These are phyloP conservation scores for Theristicus caerulescens DNA, from an alignment of 2,113 vertebrate species.

Conservation along the genomic window DNA sequence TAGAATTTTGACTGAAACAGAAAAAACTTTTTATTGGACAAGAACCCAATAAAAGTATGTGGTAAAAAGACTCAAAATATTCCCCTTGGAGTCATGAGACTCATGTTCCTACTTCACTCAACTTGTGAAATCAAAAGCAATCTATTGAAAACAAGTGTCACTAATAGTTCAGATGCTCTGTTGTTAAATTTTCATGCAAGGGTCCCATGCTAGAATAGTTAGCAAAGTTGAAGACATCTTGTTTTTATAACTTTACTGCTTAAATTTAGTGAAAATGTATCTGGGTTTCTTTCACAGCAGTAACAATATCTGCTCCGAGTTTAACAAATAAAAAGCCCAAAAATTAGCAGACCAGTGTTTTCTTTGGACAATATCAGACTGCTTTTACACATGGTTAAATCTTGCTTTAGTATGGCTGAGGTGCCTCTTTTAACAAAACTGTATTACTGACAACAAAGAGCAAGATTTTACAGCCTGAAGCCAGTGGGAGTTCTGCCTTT, in stretches of 20 bases:
- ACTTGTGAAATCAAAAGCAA: not conserved
- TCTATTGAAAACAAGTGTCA: not conserved
- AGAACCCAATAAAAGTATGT: not conserved
- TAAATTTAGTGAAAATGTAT: not conserved
- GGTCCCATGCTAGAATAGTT: not conserved
- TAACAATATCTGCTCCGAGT: not conserved
- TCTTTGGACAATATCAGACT: not conserved
- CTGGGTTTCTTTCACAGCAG: not conserved
- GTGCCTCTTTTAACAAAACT: not conserved
- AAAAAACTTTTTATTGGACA: not conserved
- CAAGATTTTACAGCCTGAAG: not conserved
- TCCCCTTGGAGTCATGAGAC: not conserved
- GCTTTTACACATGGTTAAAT: not conserved
- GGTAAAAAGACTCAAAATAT: not conserved
- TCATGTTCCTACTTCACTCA: not conserved
- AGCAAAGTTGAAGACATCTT: not conserved
- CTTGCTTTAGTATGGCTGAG: not conserved
- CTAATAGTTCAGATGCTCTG: not conserved
- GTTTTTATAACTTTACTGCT: not conserved
- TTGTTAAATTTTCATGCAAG: not conserved
- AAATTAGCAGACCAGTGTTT: not conserved
- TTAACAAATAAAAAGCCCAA: not conserved
- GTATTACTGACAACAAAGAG: slow-evolving; percentile 7
- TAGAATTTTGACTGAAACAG: not conserved
- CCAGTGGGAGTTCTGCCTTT: slow-evolving; percentile 16